Base-by-base conservation (phyloP, 2,113 vertebrate genomes). In the Podarcis raffonei region DNA sequence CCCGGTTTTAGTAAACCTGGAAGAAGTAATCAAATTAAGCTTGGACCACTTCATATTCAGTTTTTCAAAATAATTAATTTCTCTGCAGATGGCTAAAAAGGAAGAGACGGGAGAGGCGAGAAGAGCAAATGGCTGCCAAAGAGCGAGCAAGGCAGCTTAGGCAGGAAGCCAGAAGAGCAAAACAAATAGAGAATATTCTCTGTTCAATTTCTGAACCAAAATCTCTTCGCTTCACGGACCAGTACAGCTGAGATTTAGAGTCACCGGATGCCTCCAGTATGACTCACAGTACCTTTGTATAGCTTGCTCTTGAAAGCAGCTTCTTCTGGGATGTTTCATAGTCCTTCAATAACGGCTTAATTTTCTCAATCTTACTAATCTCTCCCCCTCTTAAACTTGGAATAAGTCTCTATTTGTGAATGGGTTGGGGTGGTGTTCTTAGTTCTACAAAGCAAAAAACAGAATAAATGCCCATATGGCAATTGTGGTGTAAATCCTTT, bases 41-140 rank as follows among this genome's bases (percentile, higher is more conserved):
- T 68, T 39, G 35, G 62, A 2, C 12, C 1, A 13, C 4, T 66
- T 71, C 9, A 22, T 37, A 16, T 86, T 68, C 39, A 81, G 53
- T 74, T 37, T 15, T 81, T 74, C 48, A 48, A 23, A 77, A 23
- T 37, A 57, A 68, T 89, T 84, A 13, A 78, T 88, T 65, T 89
- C 15, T 69, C 15, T 86, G 20, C 95, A 99, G 99, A 84, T 99
- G 99, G 99, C 95, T 99, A 80, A 98, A 94, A 94, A 96, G 94
- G 86, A 99, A 99, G 94, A 97, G 96, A 84, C 94, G 93, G 12
- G 98, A 99, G 91, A 99, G 98, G 96, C 93, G 95, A n/a, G 96
- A 93, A 0, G 98, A 98, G 94, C 97, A 98, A 91, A 96, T 97
- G 76, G 97, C 95, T 30, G 96, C 97, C 87, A 97, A 97, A 90